Percentiles rank a stretch among this genome's conserved stretches.
These are phyloP conservation scores for Myiothlypis chrysogaster DNA, from an alignment of 2,797 vertebrate genomes.

Conservation along the genomic window DNA sequence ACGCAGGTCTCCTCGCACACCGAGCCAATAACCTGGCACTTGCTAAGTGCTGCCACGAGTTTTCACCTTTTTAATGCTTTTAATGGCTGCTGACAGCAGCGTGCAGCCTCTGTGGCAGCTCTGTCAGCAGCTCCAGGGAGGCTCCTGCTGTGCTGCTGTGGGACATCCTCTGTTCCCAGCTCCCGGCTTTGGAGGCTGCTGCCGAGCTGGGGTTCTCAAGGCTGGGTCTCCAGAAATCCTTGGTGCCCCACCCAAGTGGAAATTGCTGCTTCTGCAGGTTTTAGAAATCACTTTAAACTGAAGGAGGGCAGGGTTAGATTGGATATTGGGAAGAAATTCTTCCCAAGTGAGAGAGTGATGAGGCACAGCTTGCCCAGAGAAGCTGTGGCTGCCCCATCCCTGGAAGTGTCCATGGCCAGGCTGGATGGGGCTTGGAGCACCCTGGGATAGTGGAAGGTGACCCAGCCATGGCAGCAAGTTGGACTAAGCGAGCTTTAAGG, in stretches of 20 bases:
- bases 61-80: not conserved
- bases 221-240: not conserved
- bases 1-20: not conserved
- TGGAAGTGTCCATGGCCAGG: not conserved
- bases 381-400: not conserved
- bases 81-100: not conserved
- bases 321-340: not conserved
- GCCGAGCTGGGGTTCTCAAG: not conserved
- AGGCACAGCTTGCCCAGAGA: not conserved
- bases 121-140: not conserved
- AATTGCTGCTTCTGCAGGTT: not conserved
- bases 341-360: too few species aligned
- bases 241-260: fast-evolving
- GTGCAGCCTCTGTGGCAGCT: not conserved
- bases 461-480: not conserved
- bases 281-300: not conserved
- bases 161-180: not conserved
- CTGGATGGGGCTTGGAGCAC: not conserved
- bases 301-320: not conserved
- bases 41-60: not conserved
- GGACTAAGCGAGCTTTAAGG: not conserved
- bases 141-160: fast-evolving
- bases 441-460: not conserved
- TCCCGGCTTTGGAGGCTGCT: not conserved
- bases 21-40: not conserved